Conservation (phyloP, 2,888 invertebrate genomes). For the Neoitamus cyanurus region DNA sequence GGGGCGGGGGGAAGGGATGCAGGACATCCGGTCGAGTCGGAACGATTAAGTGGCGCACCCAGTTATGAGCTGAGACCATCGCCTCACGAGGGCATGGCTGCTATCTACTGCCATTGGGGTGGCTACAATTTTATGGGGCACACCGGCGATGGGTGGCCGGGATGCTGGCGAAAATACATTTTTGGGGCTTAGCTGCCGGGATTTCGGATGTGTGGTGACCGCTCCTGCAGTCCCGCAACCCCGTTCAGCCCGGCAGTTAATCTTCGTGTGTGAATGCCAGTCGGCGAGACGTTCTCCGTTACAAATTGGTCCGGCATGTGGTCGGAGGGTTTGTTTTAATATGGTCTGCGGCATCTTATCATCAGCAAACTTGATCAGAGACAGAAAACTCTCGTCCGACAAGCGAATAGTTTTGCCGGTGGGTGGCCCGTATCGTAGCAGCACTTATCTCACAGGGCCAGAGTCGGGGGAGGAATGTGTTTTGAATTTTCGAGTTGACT, state of each 20-base stretch:
- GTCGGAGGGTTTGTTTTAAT: conserved; percentile 48
- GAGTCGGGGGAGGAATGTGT: neutral
- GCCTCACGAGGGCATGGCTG: neutral
- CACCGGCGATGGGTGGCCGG: neutral
- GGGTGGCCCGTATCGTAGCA: neutral
- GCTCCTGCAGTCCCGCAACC: neutral
- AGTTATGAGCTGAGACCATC: conserved; percentile 1
- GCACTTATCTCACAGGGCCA: neutral
- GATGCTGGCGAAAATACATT: neutral
- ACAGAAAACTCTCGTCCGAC: neutral
- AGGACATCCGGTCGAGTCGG: neutral
- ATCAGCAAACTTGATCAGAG: conserved; percentile 1
- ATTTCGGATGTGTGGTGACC: neutral
- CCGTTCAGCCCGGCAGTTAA: neutral
- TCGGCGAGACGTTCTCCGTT: neutral
- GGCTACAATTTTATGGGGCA: neutral
- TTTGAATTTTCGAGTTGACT: neutral
- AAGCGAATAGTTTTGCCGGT: neutral
- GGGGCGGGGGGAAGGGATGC: neutral
- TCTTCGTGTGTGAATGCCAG: neutral
- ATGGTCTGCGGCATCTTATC: conserved; percentile 46
- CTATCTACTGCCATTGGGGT: neutral
- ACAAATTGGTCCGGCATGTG: conserved; percentile 47
- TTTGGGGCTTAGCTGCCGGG: neutral
- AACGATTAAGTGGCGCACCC: conserved; percentile 10